These are phyloP conservation scores for Bradysia coprophila DNA, from an alignment of 1,140 invertebrate genomes.

Conservation along the genomic window DNA sequence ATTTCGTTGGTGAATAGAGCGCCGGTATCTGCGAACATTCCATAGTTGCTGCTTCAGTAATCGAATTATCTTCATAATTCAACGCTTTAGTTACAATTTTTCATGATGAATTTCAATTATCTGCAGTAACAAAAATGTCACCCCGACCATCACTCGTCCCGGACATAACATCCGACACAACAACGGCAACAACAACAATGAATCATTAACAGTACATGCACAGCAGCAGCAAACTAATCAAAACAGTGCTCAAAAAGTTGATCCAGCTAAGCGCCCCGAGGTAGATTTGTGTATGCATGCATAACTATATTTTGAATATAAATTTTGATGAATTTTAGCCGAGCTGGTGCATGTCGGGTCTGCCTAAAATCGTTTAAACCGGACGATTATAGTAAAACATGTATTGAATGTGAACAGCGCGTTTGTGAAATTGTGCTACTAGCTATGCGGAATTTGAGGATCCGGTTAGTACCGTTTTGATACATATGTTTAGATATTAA, in stretches of 20 bases:
- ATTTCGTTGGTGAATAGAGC: no score
- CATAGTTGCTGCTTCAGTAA: no score
- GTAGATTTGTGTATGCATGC: no score
- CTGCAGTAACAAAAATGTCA: slow-evolving; percentile 46
- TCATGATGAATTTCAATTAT: no score
- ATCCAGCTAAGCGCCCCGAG: slow-evolving; percentile 48
- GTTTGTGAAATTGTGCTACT: slow-evolving; percentile 79
- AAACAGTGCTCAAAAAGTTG: slow-evolving; percentile 25
- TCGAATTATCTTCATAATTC: no score
- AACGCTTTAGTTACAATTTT: no score
- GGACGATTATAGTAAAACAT: slow-evolving; percentile 64
- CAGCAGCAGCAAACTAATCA: slow-evolving; percentile 3
- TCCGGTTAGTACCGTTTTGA: slow-evolving; percentile 33
- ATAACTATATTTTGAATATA: no score
- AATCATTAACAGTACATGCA: slow-evolving; percentile 5
- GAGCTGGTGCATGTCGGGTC: slow-evolving; percentile 61
- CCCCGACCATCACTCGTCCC: slow-evolving; percentile 36
- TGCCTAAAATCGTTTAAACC: slow-evolving; percentile 73
- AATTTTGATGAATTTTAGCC: no score
- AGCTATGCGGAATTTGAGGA: slow-evolving; percentile 73
- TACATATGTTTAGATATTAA: not conserved
- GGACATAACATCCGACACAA: slow-evolving; percentile 21
- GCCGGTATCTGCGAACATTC: no score
- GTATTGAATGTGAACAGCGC: slow-evolving; percentile 70
- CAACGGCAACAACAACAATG: slow-evolving; percentile 18